These are phyloP conservation scores for Helicoverpa assulta DNA, from an alignment of 2,888 invertebrate species.

Conservation along the genomic window DNA sequence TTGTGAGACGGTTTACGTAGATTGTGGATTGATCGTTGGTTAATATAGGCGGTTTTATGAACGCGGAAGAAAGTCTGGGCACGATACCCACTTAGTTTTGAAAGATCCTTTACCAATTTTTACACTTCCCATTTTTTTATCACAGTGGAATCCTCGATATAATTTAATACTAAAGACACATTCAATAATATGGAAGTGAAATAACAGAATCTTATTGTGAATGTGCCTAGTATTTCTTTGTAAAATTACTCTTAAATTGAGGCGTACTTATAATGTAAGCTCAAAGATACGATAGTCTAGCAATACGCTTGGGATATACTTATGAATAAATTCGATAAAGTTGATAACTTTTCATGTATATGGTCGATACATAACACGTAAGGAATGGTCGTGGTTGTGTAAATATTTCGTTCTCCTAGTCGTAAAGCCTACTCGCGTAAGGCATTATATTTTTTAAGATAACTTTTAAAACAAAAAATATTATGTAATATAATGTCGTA, in stretches of 20 bases:
- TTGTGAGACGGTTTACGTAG: slow-evolving; percentile 36
- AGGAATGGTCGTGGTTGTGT: slow-evolving; percentile 74
- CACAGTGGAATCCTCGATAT: slow-evolving; percentile 43
- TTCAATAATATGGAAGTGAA: slow-evolving; percentile 14
- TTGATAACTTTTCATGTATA: slow-evolving; percentile 36
- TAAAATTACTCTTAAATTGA: slow-evolving; percentile 23
- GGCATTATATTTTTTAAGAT: slow-evolving; percentile 83
- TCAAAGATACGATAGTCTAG: slow-evolving; percentile 55
- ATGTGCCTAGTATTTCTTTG: slow-evolving; percentile 31
- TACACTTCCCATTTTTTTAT: slow-evolving; percentile 28
- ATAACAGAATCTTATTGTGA: slow-evolving; percentile 14
- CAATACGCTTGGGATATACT: slow-evolving; percentile 53
- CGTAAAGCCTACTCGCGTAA: slow-evolving; percentile 70
- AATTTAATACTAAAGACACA: slow-evolving; percentile 28
- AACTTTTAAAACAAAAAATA: slow-evolving; percentile 71
- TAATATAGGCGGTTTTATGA: slow-evolving; percentile 40
- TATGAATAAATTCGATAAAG: slow-evolving; percentile 34
- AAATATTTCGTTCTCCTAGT: slow-evolving; percentile 79
- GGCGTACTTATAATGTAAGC: slow-evolving; percentile 46
- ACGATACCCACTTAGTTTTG: slow-evolving; percentile 21
- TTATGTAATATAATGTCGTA: slow-evolving; percentile 48
- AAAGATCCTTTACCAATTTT: slow-evolving; percentile 35
- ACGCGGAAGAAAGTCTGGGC: slow-evolving; percentile 1
- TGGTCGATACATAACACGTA: slow-evolving; percentile 30
- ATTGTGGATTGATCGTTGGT: slow-evolving; percentile 37